phyloP scores from a whole-genome alignment of 1,140 invertebrate species.

The Heterodera schachtii region DNA sequence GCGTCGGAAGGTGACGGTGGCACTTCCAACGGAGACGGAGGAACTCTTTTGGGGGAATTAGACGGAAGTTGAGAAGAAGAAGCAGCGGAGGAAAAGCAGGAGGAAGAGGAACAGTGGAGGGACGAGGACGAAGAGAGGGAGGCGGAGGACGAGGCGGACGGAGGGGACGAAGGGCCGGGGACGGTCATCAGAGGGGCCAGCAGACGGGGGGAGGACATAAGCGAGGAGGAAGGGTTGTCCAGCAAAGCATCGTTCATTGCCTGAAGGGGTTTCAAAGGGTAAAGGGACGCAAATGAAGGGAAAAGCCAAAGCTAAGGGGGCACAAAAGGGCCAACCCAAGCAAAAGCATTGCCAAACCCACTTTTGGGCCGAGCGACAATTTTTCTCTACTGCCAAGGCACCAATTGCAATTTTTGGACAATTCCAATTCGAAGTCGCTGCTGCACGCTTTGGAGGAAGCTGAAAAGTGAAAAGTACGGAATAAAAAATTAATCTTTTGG shows the following conservation, averaged over 20 bases:
- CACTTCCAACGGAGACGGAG: not conserved
- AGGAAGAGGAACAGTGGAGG: not conserved
- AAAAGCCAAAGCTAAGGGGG: not conserved
- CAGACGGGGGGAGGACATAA: not conserved
- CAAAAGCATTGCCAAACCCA: not conserved
- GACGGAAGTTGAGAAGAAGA: not conserved
- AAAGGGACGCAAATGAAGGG: not conserved
- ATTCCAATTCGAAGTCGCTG: not conserved
- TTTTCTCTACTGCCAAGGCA: not conserved
- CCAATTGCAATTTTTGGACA: not conserved
- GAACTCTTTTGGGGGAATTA: not conserved
- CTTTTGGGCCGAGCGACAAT: not conserved
- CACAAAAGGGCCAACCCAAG: too few species aligned
- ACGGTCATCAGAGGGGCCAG: constrained; percentile 5
- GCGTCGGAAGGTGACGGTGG: not conserved
- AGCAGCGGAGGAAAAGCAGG: not conserved
- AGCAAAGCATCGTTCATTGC: constrained; percentile 27
- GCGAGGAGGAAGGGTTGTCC: not conserved
- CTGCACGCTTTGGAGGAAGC: not conserved
- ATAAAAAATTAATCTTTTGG: not conserved
- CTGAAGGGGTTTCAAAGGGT: not conserved
- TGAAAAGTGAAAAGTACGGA: not conserved
- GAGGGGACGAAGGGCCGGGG: not conserved
- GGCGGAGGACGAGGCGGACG: not conserved
- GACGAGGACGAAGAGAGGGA: not conserved